Conservation (phyloP, 1,140 invertebrate genomes). For the Euschistus heros region DNA sequence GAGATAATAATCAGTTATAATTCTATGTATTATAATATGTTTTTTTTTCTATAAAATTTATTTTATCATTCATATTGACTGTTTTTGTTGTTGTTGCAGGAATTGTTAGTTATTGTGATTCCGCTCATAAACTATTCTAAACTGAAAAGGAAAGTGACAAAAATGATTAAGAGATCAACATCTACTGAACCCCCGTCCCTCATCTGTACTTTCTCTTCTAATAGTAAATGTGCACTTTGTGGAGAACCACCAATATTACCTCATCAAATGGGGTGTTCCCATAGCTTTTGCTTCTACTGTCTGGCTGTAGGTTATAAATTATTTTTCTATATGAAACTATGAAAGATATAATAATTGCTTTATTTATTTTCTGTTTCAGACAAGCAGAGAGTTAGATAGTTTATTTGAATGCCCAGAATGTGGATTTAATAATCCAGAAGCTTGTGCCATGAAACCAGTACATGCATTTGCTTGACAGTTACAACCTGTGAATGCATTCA, state of each 20-base stretch:
- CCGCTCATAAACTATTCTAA: slow-evolving; percentile 48
- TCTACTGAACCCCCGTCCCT: background rate
- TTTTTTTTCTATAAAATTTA: too few species aligned
- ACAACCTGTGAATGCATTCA: too few species aligned
- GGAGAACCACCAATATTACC: slow-evolving; percentile 33
- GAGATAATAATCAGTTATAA: background rate
- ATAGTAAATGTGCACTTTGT: slow-evolving; percentile 32
- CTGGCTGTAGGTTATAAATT: slow-evolving; percentile 31
- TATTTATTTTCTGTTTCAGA: slow-evolving; percentile 27
- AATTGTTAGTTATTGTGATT: slow-evolving; percentile 45
- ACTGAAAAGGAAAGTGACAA: slow-evolving; percentile 36
- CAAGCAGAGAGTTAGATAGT: slow-evolving; percentile 26
- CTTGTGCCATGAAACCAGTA: background rate
- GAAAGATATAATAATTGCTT: background rate
- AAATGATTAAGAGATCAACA: slow-evolving; percentile 27
- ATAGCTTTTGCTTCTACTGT: slow-evolving; percentile 36
- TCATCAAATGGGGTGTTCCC: slow-evolving; percentile 31
- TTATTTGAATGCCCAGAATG: slow-evolving; percentile 31
- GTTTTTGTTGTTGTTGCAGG: too few species aligned
- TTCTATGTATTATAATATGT: too few species aligned
- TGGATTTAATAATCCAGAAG: slow-evolving; percentile 20
- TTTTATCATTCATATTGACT: too few species aligned
- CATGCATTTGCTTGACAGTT: too few species aligned
- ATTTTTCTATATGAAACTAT: slow-evolving; percentile 7
- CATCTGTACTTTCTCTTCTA: slow-evolving; percentile 19